phyloP scores from a whole-genome alignment of 2,888 invertebrate genomes.

The Lepas anatifera region DNA sequence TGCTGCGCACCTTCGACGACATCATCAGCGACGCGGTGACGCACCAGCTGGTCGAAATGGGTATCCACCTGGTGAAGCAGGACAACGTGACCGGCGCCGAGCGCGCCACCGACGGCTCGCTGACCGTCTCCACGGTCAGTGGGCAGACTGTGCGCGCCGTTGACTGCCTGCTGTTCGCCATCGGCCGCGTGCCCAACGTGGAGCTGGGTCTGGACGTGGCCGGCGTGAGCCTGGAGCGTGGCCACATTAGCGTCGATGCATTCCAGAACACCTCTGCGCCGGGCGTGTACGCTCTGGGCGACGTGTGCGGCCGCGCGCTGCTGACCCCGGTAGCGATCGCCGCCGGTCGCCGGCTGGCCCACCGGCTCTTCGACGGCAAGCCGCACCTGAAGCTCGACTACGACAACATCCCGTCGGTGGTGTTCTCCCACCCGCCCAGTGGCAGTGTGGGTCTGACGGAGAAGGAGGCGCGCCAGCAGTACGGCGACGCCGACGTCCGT shows the following conservation, averaged over 20 bases:
- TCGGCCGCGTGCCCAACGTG: conserved; percentile 38
- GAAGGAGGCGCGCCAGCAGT: conserved; percentile 37
- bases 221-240: conserved; percentile 32
- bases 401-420: conserved; percentile 40
- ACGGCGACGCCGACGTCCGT: conserved; percentile 36
- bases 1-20: conserved; percentile 39
- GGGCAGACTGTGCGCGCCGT: conserved; percentile 33
- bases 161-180: conserved; percentile 40
- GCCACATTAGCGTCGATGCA: conserved; percentile 40
- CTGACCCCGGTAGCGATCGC: conserved; percentile 45
- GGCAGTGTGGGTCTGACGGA: conserved; percentile 41
- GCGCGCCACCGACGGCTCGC: conserved; percentile 25
- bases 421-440: conserved; percentile 42
- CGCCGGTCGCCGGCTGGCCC: conserved; percentile 40
- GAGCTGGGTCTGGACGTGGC: conserved; percentile 35
- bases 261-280: conserved; percentile 38
- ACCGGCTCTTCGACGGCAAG: conserved; percentile 39
- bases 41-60: conserved; percentile 35
- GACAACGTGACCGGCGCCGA: conserved; percentile 27
- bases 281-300: conserved; percentile 39
- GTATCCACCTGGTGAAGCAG: conserved; percentile 33
- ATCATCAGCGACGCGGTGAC: conserved; percentile 36
- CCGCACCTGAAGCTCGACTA: conserved; percentile 36
- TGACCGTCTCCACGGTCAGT: conserved; percentile 34
- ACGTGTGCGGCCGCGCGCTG: conserved; percentile 40